Evolutionary conservation across 2,888 invertebrate genomes (phyloP).

Genomic region (Sinodicranocentrus sp.): DNA sequence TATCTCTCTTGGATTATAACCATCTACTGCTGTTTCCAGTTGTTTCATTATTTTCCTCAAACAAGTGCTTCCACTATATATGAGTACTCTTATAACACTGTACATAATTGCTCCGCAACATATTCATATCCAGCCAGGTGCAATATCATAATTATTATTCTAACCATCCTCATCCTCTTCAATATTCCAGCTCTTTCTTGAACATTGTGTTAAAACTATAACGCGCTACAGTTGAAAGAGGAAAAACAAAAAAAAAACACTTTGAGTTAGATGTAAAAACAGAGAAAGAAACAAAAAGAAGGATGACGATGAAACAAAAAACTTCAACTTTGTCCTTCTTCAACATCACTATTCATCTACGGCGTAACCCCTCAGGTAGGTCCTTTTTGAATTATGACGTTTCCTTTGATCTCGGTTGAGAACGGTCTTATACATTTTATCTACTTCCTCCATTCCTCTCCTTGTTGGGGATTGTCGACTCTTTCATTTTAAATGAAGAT

Average conservation of each 20-base stretch:
- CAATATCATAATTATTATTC: constrained; percentile 26
- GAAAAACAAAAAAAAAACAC: too few species aligned
- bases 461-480: constrained; percentile 44
- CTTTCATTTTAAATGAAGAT: constrained; percentile 9
- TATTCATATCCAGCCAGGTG: constrained; percentile 29
- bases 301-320: constrained; percentile 47
- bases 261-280: constrained; percentile 19
- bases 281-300: constrained; percentile 23
- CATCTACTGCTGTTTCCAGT: too few species aligned
- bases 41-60: too few species aligned
- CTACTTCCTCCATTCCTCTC: constrained; percentile 8
- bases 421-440: constrained; percentile 16
- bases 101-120: neutral
- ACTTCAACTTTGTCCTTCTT: constrained; percentile 6
- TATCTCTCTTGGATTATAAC: too few species aligned
- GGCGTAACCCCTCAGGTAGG: constrained; percentile 60
- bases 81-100: neutral
- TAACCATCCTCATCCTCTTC: neutral
- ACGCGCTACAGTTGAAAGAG: too few species aligned
- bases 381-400: constrained; percentile 66
- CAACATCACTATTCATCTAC: constrained; percentile 28
- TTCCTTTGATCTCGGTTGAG: constrained; percentile 64
- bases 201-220: neutral
- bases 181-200: constrained; percentile 19
- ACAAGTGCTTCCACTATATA: constrained; percentile 12